A percentile compares a stretch with the other conserved stretches of the same genome.
phyloP scores from a whole-genome alignment of 1,140 invertebrate species.

The Physella acuta region DNA sequence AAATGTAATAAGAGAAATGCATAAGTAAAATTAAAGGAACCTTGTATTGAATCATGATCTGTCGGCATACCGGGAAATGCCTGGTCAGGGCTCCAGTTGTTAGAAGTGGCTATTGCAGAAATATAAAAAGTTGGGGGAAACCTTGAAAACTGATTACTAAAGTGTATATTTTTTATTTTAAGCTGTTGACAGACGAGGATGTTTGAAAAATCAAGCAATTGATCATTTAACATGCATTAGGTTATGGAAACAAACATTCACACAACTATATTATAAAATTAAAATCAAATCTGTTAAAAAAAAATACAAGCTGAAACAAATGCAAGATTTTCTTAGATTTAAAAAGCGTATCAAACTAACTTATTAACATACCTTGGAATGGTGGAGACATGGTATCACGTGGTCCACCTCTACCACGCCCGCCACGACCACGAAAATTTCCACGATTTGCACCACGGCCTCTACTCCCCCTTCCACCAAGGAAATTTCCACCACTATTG shows the following conservation, averaged over 20 bases:
- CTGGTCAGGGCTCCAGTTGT: slow-evolving; percentile 14
- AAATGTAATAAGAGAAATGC: neutral
- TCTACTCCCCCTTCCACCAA: slow-evolving; percentile 1
- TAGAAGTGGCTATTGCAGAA: neutral
- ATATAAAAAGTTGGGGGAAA: too few species aligned
- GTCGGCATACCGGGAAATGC: slow-evolving; percentile 14
- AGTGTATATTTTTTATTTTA: too few species aligned
- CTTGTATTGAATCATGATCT: slow-evolving; percentile 18
- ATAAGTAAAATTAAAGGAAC: slow-evolving; percentile 14
- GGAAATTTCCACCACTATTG: neutral
- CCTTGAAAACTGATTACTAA: too few species aligned
- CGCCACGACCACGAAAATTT: neutral
- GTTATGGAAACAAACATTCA: too few species aligned
- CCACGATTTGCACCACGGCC: slow-evolving; percentile 18
- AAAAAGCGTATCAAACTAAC: neutral
- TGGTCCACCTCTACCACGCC: slow-evolving; percentile 8
- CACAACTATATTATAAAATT: too few species aligned
- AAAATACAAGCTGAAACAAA: too few species aligned
- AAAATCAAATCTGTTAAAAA: too few species aligned
- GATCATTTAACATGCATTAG: too few species aligned
- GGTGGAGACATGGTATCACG: slow-evolving; percentile 17
- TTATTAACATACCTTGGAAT: slow-evolving; percentile 18
- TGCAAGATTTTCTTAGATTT: neutral
- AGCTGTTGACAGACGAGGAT: too few species aligned
- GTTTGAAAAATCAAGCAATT: too few species aligned